A percentile compares a stretch with the other conserved stretches of the same genome.
Conservation (phyloP, 2,797 vertebrate species). For the Hippoglossus hippoglossus region DNA sequence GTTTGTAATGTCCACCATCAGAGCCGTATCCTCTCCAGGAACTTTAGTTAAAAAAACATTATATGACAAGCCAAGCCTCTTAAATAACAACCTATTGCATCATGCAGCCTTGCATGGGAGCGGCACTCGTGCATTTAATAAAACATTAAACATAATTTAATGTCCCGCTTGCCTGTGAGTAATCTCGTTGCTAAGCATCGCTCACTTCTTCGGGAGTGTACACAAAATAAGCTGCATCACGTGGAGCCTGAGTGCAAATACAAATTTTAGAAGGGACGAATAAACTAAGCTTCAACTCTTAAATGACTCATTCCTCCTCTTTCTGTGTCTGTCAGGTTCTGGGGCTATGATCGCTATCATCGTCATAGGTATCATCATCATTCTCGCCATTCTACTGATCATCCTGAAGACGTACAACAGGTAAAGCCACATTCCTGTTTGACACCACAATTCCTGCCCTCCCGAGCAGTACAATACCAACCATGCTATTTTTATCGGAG, state of each 20-base stretch:
- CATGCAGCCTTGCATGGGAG: constrained; percentile 26
- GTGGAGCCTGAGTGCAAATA: background rate
- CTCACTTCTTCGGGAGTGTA: constrained; percentile 5
- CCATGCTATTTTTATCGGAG: constrained; percentile 37
- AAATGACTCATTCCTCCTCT: background rate
- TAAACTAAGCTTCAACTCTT: background rate
- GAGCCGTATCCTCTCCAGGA: background rate
- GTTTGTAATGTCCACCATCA: constrained; percentile 13
- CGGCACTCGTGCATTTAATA: constrained; percentile 21
- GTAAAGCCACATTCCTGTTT: constrained; percentile 79
- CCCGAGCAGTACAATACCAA: background rate
- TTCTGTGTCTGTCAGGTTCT: constrained; percentile 85
- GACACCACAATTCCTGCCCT: constrained; percentile 17
- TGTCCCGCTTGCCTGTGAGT: constrained; percentile 28
- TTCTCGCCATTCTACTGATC: constrained; percentile 90
- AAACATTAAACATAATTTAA: constrained; percentile 41
- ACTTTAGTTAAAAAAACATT: background rate
- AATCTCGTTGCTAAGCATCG: constrained; percentile 34
- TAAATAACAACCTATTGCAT: constrained; percentile 16
- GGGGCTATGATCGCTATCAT: constrained; percentile 95
- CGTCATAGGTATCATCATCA: constrained; percentile 91
- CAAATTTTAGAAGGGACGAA: background rate
- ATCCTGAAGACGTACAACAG: constrained; percentile 95
- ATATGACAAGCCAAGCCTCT: constrained; percentile 5
- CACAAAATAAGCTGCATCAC: background rate